Base-by-base conservation (phyloP, 2,797 vertebrate species). In the Eulemur albifrons region DNA sequence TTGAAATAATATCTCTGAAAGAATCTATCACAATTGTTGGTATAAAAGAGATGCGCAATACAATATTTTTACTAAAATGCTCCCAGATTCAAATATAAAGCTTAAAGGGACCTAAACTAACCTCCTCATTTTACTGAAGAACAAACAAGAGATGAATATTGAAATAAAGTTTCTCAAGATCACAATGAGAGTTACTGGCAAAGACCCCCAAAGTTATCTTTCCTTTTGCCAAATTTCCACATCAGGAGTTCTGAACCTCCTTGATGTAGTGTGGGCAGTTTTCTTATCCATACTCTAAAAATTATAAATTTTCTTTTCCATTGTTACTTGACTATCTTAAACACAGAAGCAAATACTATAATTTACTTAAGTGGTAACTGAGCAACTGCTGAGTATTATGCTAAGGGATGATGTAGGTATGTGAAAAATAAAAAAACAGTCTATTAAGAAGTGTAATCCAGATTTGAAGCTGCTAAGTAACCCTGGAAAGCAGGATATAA, bases 41-140 rank as follows among this genome's bases (percentile, higher is more conserved):
- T 38, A 61, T 27, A 80, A 32, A 89, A 96, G 7, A 88, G 30
- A 52, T 73, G 73, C 5, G 14, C 21, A 43, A 4, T 25, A 43
- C 2, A 50, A 80, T 38, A 50, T 72, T 91, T 96, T 75, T 86
- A 93, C 59, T 86, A 72, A 93, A 52, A 95, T 81, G n/a, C 1
- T 14, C 23, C 52, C 52, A 84, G 12, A 35, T 63, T 67, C 69
- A 50, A n/a, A 80, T 23, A 57, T 23, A 94, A 18, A 75, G n/a
- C 4, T 75, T 40, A 80, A 86, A 67, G 50, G 5, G 5, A 79
- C 18, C 13, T 67, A 88, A 92, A 6, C 13, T 21, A 85, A 63
- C 0, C 5, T 87, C 9, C 14, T 88, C 20, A 48, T 82, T 90
- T 88, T 45, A 76, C 21, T 69, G 61, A 95, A 11, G 4, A 76